These are phyloP conservation scores for Ichneumoninae sp. DNA, from an alignment of 2,888 invertebrate species.

Conservation along the genomic window DNA sequence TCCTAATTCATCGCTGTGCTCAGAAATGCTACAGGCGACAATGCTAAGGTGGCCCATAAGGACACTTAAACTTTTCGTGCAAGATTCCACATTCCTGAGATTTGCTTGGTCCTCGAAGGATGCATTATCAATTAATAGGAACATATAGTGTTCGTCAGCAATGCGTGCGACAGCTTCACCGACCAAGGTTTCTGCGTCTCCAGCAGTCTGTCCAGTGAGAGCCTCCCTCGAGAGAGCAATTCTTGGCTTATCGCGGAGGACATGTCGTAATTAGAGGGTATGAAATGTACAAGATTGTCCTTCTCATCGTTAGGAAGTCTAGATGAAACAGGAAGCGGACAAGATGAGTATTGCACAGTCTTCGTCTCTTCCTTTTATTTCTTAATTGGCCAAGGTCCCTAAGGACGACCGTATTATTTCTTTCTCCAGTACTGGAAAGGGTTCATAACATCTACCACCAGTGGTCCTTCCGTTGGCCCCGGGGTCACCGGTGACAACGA, in stretches of 20 bases:
- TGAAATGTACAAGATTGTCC: constrained; percentile 47
- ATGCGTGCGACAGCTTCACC: constrained; percentile 37
- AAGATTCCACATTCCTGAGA: neutral
- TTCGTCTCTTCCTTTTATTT: neutral
- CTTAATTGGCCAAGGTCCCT: constrained; percentile 17
- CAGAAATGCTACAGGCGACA: constrained; percentile 38
- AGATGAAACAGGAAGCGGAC: constrained; percentile 29
- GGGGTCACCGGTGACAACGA: neutral
- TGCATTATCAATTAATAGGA: constrained; percentile 31
- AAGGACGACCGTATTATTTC: constrained; percentile 18
- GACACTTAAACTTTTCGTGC: constrained; percentile 35
- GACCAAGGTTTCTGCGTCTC: neutral
- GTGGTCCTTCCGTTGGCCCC: neutral
- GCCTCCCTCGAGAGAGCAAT: neutral
- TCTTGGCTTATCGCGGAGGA: constrained; percentile 36
- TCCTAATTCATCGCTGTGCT: constrained; percentile 17
- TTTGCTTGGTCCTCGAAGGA: neutral
- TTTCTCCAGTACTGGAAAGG: neutral
- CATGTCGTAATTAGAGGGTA: constrained; percentile 32
- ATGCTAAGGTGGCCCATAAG: constrained; percentile 33
- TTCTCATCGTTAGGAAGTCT: constrained; percentile 42
- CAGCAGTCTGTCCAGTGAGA: constrained; percentile 24
- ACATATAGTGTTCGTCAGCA: constrained; percentile 8
- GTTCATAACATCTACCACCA: neutral
- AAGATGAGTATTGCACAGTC: constrained; percentile 1